Percentiles rank a stretch among this genome's conserved stretches.
phyloP scores from a whole-genome alignment of 2,888 invertebrate species.

The Nymphalis polychloros region DNA sequence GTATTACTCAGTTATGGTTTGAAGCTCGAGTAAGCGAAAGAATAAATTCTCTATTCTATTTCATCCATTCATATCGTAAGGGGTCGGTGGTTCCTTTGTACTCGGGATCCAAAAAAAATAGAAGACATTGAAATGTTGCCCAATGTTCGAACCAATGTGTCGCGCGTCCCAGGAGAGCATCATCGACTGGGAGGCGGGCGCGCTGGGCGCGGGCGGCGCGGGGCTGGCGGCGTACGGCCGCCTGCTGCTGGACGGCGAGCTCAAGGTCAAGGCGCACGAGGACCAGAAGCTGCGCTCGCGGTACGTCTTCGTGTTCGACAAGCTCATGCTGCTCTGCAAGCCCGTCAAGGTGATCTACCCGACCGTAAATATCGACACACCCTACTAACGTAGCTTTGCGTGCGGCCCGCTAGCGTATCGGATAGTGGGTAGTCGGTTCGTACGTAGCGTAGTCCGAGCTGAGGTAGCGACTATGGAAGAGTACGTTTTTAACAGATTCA shows the following conservation, averaged over 20 bases:
- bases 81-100: too few species aligned
- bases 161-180: constrained; percentile 84
- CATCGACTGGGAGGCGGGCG: constrained; percentile 89
- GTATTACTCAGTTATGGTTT: too few species aligned
- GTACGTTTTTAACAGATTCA: too few species aligned
- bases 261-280: constrained; percentile 94
- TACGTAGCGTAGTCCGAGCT: neutral
- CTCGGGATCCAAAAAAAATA: too few species aligned
- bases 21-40: too few species aligned
- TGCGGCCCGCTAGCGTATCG: constrained; percentile 16
- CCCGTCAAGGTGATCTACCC: constrained; percentile 83
- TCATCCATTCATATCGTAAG: too few species aligned
- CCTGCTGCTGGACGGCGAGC: constrained; percentile 95
- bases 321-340: constrained; percentile 97
- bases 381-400: constrained; percentile 25
- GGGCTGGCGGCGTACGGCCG: constrained; percentile 95
- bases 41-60: too few species aligned
- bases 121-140: too few species aligned
- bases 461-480: too few species aligned
- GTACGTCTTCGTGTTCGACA: constrained; percentile 98
- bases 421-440: neutral
- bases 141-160: too few species aligned
- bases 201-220: constrained; percentile 88
- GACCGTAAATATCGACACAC: constrained; percentile 34
- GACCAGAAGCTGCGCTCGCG: constrained; percentile 92